These are phyloP conservation scores for Donacobius atricapilla DNA, from an alignment of 2,113 vertebrate genomes.

Conservation along the genomic window DNA sequence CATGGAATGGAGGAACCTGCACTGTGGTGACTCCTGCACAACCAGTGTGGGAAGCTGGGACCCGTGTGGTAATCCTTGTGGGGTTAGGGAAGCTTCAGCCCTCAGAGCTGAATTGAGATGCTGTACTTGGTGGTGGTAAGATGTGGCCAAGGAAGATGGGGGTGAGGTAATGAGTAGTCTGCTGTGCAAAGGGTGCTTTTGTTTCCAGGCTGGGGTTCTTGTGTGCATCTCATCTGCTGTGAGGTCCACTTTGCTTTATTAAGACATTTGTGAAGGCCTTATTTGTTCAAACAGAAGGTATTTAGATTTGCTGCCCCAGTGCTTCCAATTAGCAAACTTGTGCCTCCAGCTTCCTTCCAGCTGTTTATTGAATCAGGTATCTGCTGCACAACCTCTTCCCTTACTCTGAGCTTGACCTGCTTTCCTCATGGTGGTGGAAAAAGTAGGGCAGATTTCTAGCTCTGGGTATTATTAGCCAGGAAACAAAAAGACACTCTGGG, in stretches of 20 bases:
- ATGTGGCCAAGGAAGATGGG: neutral
- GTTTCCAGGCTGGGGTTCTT: neutral
- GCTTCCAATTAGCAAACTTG: neutral
- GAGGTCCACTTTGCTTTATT: neutral
- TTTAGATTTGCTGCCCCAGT: neutral
- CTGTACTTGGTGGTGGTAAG: neutral
- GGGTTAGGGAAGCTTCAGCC: neutral
- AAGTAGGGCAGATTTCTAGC: conserved; percentile 41
- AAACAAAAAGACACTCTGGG: neutral
- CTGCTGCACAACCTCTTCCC: neutral
- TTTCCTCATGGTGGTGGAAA: neutral
- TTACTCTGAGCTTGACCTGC: conserved; percentile 44
- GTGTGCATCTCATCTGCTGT: neutral
- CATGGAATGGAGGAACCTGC: neutral
- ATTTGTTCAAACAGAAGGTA: conserved; percentile 14
- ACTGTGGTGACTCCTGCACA: neutral
- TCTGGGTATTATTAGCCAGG: conserved; percentile 34
- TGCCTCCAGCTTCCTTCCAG: conserved; percentile 22
- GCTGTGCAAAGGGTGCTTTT: neutral
- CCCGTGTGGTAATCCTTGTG: neutral
- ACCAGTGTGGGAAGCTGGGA: neutral
- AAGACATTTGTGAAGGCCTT: neutral
- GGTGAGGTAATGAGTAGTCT: neutral
- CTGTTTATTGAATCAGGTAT: conserved; percentile 30
- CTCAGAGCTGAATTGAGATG: neutral